Evolutionary conservation across 2,888 invertebrate species (phyloP).

Genomic region (Camponotus fellah): DNA sequence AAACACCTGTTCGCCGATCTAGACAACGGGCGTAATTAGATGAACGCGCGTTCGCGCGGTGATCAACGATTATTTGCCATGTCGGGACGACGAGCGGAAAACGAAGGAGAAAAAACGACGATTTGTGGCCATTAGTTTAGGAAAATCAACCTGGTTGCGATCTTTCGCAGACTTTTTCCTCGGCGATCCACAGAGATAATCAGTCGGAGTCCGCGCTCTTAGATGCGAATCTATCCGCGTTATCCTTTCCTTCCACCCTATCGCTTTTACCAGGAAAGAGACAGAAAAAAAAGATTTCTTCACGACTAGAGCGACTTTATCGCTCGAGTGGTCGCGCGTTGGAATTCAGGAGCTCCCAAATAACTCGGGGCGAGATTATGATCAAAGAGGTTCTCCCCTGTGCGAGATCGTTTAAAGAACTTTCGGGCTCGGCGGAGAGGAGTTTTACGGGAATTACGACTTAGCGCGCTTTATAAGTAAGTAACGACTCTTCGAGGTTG

Average conservation of each 20-base stretch:
- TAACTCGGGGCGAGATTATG: slow-evolving; percentile 59
- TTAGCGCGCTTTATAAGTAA: slow-evolving; percentile 50
- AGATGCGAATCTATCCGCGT: slow-evolving; percentile 6
- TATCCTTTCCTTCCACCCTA: not conserved
- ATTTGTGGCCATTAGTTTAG: not conserved
- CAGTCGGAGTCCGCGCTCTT: not conserved
- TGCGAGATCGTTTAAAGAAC: slow-evolving; percentile 49
- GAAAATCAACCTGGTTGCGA: slow-evolving; percentile 8
- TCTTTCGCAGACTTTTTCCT: not conserved
- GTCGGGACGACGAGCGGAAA: not conserved
- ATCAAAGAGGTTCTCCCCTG: slow-evolving; percentile 48
- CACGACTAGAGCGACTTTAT: slow-evolving; percentile 34
- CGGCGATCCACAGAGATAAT: slow-evolving; percentile 31
- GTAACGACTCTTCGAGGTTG: slow-evolving; percentile 32
- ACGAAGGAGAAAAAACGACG: not conserved
- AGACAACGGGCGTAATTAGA: not conserved
- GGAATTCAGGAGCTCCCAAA: slow-evolving; percentile 58
- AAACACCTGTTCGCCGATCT: slow-evolving; percentile 1
- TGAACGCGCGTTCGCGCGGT: not conserved
- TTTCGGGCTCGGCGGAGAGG: slow-evolving; percentile 14
- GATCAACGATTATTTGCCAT: slow-evolving; percentile 17
- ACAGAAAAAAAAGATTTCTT: slow-evolving; percentile 27
- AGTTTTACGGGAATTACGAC: slow-evolving; percentile 53
- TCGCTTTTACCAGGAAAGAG: not conserved
- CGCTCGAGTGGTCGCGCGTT: slow-evolving; percentile 36